These are phyloP conservation scores for Drosophila fungiperda DNA, from an alignment of 2,888 invertebrate species.

Conservation along the genomic window DNA sequence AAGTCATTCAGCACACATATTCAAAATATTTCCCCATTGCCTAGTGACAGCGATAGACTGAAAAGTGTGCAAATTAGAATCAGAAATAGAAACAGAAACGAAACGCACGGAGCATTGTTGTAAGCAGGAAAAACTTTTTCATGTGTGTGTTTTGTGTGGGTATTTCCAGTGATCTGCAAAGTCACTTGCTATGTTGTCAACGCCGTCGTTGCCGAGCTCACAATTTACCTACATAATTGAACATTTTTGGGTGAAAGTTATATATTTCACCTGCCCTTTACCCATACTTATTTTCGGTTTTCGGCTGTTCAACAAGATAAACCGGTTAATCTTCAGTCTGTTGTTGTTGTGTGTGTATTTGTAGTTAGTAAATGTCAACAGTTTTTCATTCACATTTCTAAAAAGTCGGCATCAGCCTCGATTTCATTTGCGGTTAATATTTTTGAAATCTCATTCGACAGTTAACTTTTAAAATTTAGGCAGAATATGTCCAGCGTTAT, in stretches of 20 bases:
- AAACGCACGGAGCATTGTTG: conserved; percentile 32
- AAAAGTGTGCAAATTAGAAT: conserved; percentile 63
- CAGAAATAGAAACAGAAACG: conserved; percentile 28
- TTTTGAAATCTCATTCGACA: neutral
- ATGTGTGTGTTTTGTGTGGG: conserved; percentile 1
- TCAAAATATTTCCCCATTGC: conserved; percentile 9
- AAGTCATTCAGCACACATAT: conserved; percentile 56
- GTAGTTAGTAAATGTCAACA: conserved; percentile 9
- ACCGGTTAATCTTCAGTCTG: conserved; percentile 45
- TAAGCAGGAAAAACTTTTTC: conserved; percentile 37
- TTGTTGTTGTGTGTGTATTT: conserved; percentile 1
- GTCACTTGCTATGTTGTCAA: conserved; percentile 29
- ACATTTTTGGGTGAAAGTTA: conserved; percentile 66
- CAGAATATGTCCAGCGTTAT: neutral
- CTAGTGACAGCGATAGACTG: conserved; percentile 23
- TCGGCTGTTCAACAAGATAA: conserved; percentile 26
- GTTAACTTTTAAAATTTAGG: neutral
- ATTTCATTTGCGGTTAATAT: neutral
- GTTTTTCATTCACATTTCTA: neutral
- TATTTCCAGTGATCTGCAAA: conserved; percentile 24
- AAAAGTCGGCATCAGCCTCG: neutral
- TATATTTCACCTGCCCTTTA: conserved; percentile 46
- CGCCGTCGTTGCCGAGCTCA: conserved; percentile 3
- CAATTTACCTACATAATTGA: conserved; percentile 48
- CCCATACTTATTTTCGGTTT: conserved; percentile 28